These are phyloP conservation scores for Antheraea assamensis DNA, from an alignment of 2,888 invertebrate species.

Conservation along the genomic window DNA sequence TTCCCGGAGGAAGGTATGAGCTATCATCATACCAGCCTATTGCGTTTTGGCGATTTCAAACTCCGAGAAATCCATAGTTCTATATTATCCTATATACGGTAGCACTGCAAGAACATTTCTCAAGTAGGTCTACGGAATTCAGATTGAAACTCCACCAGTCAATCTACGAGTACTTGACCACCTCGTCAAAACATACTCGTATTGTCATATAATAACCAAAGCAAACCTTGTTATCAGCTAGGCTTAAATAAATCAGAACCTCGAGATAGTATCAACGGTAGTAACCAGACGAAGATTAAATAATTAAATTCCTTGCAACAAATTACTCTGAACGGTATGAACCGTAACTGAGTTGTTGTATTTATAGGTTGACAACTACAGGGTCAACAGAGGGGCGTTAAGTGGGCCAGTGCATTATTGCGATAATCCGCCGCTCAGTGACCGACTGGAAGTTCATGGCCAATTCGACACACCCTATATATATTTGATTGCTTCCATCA, in stretches of 20 bases:
- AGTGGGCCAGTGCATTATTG: constrained; percentile 50
- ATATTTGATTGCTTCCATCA: constrained; percentile 15
- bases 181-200: too few relatives aligned
- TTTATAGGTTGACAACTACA: constrained; percentile 31
- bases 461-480: constrained; percentile 38
- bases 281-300: background rate
- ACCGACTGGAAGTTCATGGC: constrained; percentile 51
- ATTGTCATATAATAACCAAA: too few relatives aligned
- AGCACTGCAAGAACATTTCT: too few relatives aligned
- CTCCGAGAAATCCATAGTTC: too few relatives aligned
- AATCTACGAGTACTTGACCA: too few relatives aligned
- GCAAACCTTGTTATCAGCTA: too few relatives aligned
- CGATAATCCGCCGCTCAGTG: constrained; percentile 32
- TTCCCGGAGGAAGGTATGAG: too few relatives aligned
- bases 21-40: too few relatives aligned
- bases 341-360: constrained; percentile 14
- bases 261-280: background rate
- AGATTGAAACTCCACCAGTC: too few relatives aligned
- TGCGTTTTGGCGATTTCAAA: too few relatives aligned
- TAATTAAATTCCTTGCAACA: background rate
- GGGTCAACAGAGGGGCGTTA: constrained; percentile 45
- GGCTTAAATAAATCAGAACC: background rate
- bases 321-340: background rate
- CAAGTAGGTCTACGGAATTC: too few relatives aligned
- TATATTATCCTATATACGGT: too few relatives aligned